Evolutionary conservation across 2,113 vertebrate genomes (phyloP).

Genomic region (Bos indicus): DNA sequence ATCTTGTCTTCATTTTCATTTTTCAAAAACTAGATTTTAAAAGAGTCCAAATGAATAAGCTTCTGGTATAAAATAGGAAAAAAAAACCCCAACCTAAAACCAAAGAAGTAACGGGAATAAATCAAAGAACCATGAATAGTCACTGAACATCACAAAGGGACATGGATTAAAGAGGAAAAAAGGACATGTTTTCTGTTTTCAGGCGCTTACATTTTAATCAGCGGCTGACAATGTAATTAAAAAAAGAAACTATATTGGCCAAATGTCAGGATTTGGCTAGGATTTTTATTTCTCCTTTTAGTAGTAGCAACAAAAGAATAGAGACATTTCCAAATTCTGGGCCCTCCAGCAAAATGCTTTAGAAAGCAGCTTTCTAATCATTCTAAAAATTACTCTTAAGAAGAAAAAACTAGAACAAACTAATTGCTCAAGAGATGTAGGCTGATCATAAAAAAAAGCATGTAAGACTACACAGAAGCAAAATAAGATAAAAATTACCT

Average conservation of each 20-base stretch:
- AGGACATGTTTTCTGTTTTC: background rate
- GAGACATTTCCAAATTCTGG: constrained; percentile 49
- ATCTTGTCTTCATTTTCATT: background rate
- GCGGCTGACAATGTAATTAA: constrained; percentile 44
- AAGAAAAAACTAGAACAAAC: background rate
- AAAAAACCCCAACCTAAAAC: background rate
- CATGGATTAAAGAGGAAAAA: background rate
- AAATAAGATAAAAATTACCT: background rate
- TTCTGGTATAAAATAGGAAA: background rate
- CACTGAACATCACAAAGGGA: background rate
- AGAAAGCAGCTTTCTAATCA: constrained; percentile 57
- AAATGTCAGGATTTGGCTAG: constrained; percentile 33
- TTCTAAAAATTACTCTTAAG: constrained; percentile 43
- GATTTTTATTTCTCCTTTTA: constrained; percentile 21
- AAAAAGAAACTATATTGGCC: constrained; percentile 39
- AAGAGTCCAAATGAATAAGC: background rate
- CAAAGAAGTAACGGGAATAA: background rate
- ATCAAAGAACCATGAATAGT: background rate
- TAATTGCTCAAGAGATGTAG: background rate
- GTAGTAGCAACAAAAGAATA: constrained; percentile 24
- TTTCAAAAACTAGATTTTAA: background rate
- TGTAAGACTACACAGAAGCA: background rate
- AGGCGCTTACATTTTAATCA: constrained; percentile 28
- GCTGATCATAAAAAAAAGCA: background rate
- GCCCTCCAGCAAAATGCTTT: constrained; percentile 39